Evolutionary conservation across 2,113 vertebrate genomes (phyloP), one percentile per base, ranked within the genome.

Genomic region (Sialia sialis): DNA sequence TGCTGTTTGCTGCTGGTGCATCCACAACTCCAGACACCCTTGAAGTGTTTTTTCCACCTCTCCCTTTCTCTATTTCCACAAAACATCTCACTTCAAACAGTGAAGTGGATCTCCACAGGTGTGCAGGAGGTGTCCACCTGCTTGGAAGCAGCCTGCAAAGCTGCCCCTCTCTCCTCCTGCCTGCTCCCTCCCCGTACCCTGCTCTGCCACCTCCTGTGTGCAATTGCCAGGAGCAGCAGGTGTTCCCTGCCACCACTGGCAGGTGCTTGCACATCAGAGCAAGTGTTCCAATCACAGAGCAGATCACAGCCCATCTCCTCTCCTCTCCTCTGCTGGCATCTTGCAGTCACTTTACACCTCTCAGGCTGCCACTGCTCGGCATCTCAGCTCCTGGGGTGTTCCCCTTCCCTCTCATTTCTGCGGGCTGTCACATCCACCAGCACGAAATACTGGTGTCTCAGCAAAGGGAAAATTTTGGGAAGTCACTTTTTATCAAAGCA

Each of bases 311-410:
- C 51, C 41, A 2, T 25, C 84, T 51, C 36, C 22, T 48, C 36
- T 51, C 36, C 22, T 48, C 36, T 68, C 20, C 36, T 77, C 52
- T 1, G 2, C 89, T 22, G 54, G 1, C 0, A 0, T 23, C 85
- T 86, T 30, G 77, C 93, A 54, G 72, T 88, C 67, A 23, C 48
- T 96, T 93, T 66, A 34, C 82, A 90, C 74, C 78, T 93, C 29
- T 56, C 69, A 48, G 84, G 70, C 78, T 91, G 93, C 73, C 0
- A 1, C 75, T 69, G 78, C 85, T 93, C 66, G 66, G 73, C 36
- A 22, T 64, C 41, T 76, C 15, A 2, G 56, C 67, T 83, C 67
- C 70, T 43, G 41, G n/a, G 10, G 29, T 0, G 2, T 46, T 69
- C 55, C 46, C 7, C 49, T 80, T 95, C 54, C 54, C 19, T 81